Evolutionary conservation across 2,113 vertebrate genomes (phyloP).

Genomic region (Arizona elegans): DNA sequence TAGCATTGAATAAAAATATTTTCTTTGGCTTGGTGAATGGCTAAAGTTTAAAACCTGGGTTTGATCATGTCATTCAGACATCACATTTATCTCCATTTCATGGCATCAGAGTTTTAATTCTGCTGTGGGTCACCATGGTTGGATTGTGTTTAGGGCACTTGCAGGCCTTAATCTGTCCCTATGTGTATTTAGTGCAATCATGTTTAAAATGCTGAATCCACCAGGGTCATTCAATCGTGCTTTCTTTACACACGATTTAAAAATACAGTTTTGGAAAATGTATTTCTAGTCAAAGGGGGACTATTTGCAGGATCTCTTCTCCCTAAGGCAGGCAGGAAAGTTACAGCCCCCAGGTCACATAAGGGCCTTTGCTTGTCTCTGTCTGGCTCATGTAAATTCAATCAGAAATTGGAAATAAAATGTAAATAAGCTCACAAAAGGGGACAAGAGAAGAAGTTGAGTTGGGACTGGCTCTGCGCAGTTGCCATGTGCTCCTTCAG

Average conservation of each 20-base stretch:
- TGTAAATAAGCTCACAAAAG: background rate
- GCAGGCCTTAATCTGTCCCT: background rate
- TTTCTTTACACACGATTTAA: background rate
- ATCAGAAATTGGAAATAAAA: background rate
- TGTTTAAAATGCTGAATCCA: background rate
- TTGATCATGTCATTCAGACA: background rate
- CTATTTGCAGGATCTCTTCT: background rate
- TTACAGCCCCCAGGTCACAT: too few relatives aligned
- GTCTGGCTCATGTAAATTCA: background rate
- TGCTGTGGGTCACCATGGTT: background rate
- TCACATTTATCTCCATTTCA: background rate
- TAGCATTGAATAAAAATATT: background rate
- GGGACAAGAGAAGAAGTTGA: background rate
- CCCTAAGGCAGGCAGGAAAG: too few relatives aligned
- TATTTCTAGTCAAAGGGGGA: background rate
- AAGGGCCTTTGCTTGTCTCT: too few relatives aligned
- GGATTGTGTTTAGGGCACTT: background rate
- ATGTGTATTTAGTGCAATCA: background rate
- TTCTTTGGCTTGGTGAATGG: background rate
- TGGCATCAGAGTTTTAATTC: background rate
- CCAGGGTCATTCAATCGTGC: background rate
- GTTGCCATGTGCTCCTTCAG: too few relatives aligned
- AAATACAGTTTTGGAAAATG: background rate
- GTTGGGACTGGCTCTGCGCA: too few relatives aligned
- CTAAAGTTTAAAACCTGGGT: background rate